Percentiles rank a stretch among this genome's conserved stretches.
These are phyloP conservation scores for Regulus satrapa DNA, from an alignment of 2,113 vertebrate species.

Conservation along the genomic window DNA sequence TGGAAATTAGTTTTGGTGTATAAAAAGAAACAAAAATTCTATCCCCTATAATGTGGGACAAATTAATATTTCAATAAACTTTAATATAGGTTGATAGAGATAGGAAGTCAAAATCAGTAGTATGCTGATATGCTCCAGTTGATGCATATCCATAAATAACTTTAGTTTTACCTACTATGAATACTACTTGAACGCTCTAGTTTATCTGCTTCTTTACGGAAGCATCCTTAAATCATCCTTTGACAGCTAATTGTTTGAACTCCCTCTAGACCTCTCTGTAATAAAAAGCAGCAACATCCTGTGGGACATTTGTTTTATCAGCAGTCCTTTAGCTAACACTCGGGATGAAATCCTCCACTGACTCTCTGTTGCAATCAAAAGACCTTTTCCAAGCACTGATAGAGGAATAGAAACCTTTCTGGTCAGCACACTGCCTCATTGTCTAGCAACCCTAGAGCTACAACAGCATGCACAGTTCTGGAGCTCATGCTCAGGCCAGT, in stretches of 20 bases:
- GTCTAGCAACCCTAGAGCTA: neutral
- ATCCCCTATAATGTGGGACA: neutral
- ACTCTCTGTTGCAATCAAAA: neutral
- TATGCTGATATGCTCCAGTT: neutral
- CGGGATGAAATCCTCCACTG: constrained; percentile 24
- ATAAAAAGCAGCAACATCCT: constrained; percentile 37
- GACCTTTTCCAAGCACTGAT: neutral
- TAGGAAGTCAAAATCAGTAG: neutral
- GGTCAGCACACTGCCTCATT: neutral
- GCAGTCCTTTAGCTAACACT: constrained; percentile 29
- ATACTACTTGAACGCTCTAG: neutral
- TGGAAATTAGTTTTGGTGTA: neutral
- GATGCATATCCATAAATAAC: neutral
- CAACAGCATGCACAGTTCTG: neutral
- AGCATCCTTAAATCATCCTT: neutral
- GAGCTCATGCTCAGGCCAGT: neutral
- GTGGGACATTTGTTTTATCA: constrained; percentile 47
- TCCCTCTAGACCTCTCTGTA: neutral
- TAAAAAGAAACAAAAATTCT: neutral
- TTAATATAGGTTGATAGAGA: neutral
- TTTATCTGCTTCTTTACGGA: neutral
- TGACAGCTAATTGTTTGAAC: constrained; percentile 16
- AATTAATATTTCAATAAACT: neutral
- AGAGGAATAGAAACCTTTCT: neutral
- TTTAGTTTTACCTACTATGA: neutral